These are phyloP conservation scores for Ips nitidus DNA, from an alignment of 1,140 invertebrate species.

Conservation along the genomic window DNA sequence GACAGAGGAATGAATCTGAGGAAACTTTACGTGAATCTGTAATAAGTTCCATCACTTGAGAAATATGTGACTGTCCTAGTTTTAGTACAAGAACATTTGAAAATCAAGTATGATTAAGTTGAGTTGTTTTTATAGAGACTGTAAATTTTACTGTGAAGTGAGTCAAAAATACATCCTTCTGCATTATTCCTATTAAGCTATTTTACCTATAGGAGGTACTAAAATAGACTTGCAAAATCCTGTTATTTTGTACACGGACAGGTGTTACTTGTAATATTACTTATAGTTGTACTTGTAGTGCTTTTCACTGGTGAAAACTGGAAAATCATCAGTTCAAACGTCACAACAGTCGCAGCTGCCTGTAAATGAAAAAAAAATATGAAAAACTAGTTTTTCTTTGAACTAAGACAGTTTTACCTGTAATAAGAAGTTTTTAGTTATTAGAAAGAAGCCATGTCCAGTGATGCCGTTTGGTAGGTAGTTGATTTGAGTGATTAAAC, in stretches of 20 bases:
- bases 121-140: too few relatives aligned
- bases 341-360: conserved; percentile 70
- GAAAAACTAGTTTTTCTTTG: not conserved
- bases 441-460: conserved; percentile 64
- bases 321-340: conserved; percentile 68
- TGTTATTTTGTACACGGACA: too few relatives aligned
- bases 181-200: too few relatives aligned
- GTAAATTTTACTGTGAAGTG: too few relatives aligned
- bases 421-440: conserved; percentile 65
- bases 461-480: conserved; percentile 62
- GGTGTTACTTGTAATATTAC: too few relatives aligned
- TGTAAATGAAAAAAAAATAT: conserved; percentile 48
- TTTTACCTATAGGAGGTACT: too few relatives aligned
- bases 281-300: not conserved
- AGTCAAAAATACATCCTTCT: too few relatives aligned
- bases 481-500: conserved; percentile 54
- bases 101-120: too few relatives aligned
- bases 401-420: conserved; percentile 54
- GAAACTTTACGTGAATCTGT: not conserved
- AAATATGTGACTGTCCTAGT: too few relatives aligned
- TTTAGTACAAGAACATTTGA: too few relatives aligned
- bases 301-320: conserved; percentile 55
- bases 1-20: not conserved
- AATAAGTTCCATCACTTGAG: not conserved
- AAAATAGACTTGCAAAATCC: too few relatives aligned